A percentile compares a stretch with the other conserved stretches of the same genome.
Conservation (phyloP, 2,797 vertebrate species). For the Crax fasciolata region DNA sequence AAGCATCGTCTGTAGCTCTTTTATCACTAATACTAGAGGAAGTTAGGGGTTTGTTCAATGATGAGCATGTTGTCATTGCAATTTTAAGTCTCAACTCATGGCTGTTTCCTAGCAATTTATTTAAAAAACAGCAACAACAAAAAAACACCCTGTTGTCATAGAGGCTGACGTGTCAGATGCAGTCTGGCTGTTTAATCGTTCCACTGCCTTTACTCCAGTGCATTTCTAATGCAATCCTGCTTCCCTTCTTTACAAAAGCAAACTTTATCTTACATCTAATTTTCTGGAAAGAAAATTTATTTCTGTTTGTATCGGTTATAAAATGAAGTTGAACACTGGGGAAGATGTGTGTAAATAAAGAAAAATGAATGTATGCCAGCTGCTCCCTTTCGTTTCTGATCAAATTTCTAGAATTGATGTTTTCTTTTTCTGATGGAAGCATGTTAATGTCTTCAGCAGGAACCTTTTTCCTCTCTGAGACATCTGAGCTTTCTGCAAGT, state of each 20-base stretch:
- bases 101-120: constrained; percentile 41
- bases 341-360: constrained; percentile 58
- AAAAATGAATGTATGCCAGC: constrained; percentile 64
- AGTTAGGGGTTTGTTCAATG: constrained; percentile 21
- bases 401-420: constrained; percentile 43
- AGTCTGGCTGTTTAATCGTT: constrained; percentile 40
- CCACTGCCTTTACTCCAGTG: not conserved
- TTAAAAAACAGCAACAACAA: constrained; percentile 14
- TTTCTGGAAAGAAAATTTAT: constrained; percentile 61
- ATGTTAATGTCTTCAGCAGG: constrained; percentile 14
- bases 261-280: constrained; percentile 64
- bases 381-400: constrained; percentile 64
- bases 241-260: constrained; percentile 44
- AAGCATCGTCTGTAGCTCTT: constrained; percentile 17
- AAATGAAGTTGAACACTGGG: constrained; percentile 59
- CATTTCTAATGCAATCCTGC: constrained; percentile 38
- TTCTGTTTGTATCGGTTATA: constrained; percentile 43
- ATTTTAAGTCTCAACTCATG: not conserved
- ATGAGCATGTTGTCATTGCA: constrained; percentile 18
- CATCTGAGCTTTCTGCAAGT: not conserved
- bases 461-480: constrained; percentile 1
- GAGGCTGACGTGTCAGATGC: constrained; percentile 15
- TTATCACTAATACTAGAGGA: constrained; percentile 8
- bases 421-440: constrained; percentile 56
- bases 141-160: not conserved